Base-by-base conservation (phyloP, 2,113 vertebrate species). In the Grammomys dolichurus region DNA sequence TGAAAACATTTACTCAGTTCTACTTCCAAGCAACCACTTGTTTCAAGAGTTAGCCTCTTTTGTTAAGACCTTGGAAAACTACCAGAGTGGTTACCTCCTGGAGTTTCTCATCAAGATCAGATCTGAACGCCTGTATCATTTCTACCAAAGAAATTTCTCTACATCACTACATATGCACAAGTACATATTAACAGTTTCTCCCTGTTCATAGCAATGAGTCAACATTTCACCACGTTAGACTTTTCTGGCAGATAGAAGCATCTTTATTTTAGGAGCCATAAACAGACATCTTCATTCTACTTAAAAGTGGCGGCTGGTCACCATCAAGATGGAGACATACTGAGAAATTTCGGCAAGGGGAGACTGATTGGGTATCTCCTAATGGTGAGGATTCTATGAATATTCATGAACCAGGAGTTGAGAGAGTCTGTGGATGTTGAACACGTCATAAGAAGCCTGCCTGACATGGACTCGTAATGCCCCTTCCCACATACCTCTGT, bases 41-140 rank as follows among this genome's bases (percentile, higher is more conserved):
- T 80, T 93, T 91, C 31, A 63, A 87, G 69, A 67, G 69, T 75
- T 51, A 19, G 43, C 7, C 20, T 86, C 20, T 8, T 73, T 96
- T 48, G 76, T 36, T 36, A 36, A 60, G 86, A 81, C 17, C 33
- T 96, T 87, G 92, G 77, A 92, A 46, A 63, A 95, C 65, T 13
- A 36, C 58, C 72, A 88, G 46, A 65, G 46, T 48, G 72, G 31
- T 48, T 95, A 51, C 14, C 26, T 54, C 75, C 80, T 67, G 28
- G 63, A 65, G 3, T 88, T 97, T 88, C 73, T 82, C 76, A 33
- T 75, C 60, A 56, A 86, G 75, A 46, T 91, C 24, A 48, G 69
- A 67, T 46, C 54, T 40, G 51, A 48, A 28, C 1, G 16, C n/a
- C 17, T 12, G 10, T 58, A 75, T 22, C 65, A 67, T 67, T 12